Conservation (phyloP, 2,888 invertebrate genomes). For the Morinoia aosen region DNA sequence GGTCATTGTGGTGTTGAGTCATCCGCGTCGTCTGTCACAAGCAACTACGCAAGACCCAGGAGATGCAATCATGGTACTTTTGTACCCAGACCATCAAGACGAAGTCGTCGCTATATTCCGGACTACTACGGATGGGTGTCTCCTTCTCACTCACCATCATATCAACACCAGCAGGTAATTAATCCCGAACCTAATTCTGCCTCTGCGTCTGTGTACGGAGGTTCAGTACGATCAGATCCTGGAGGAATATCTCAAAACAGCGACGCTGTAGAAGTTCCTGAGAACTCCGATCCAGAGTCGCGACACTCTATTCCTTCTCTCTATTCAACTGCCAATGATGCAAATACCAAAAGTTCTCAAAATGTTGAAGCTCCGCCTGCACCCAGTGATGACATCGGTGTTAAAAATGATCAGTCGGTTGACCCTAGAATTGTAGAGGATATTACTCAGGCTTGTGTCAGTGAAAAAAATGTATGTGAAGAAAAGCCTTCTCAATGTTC, state of each 20-base stretch:
- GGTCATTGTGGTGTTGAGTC: slow-evolving; percentile 60
- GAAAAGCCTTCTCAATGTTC: neutral
- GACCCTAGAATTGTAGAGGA: slow-evolving; percentile 57
- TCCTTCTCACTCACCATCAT: slow-evolving; percentile 63
- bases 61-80: slow-evolving; percentile 57
- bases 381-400: slow-evolving; percentile 53
- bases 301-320: slow-evolving; percentile 23
- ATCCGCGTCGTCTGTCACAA: slow-evolving; percentile 58
- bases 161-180: slow-evolving; percentile 61
- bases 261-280: neutral
- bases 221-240: slow-evolving; percentile 62
- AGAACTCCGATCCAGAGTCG: slow-evolving; percentile 23
- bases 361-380: slow-evolving; percentile 51
- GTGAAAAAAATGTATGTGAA: neutral
- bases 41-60: slow-evolving; percentile 30
- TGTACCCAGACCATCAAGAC: slow-evolving; percentile 54
- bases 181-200: slow-evolving; percentile 56
- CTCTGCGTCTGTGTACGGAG: slow-evolving; percentile 63
- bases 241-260: slow-evolving; percentile 23
- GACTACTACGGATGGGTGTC: slow-evolving; percentile 67
- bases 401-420: slow-evolving; percentile 58
- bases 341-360: neutral
- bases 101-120: slow-evolving; percentile 59
- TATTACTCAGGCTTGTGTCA: slow-evolving; percentile 5
- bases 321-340: slow-evolving; percentile 54